Evolutionary conservation across 2,797 vertebrate species (phyloP).

Genomic region (Cuniculus paca): DNA sequence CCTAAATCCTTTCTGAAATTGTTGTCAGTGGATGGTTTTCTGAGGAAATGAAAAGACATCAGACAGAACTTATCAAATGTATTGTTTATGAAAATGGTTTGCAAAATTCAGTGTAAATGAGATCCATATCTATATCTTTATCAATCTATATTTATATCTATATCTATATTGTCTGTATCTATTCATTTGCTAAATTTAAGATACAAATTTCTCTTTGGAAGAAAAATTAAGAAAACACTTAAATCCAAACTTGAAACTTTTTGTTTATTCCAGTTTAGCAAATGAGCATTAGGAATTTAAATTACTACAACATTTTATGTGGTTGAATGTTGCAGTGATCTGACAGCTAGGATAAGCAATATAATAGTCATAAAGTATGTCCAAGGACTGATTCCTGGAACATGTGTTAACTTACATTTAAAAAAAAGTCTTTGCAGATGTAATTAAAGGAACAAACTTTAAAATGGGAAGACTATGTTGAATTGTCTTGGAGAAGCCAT

Average conservation of each 20-base stretch:
- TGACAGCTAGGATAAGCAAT: neutral
- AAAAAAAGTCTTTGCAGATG: neutral
- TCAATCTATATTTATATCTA: too few species aligned
- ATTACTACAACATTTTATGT: neutral
- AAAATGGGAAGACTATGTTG: neutral
- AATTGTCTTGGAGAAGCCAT: neutral
- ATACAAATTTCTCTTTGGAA: neutral
- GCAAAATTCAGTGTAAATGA: neutral
- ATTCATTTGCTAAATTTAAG: constrained; percentile 32
- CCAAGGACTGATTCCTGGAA: neutral
- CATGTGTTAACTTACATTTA: neutral
- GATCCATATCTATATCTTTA: too few species aligned
- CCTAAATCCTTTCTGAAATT: constrained; percentile 23
- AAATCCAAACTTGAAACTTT: neutral
- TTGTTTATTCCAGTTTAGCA: constrained; percentile 13
- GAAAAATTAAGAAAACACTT: constrained; percentile 34
- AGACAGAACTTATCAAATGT: constrained; percentile 16
- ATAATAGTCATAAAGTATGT: neutral
- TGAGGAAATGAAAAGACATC: neutral
- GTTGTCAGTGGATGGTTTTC: neutral
- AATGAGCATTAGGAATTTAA: neutral
- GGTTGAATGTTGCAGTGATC: neutral
- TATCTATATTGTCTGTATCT: too few species aligned
- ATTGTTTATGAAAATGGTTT: constrained; percentile 31
- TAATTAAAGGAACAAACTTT: neutral